Percentiles rank a stretch among this genome's conserved stretches.
Evolutionary conservation across 2,113 vertebrate genomes (phyloP).

Genomic region (Gasterosteus nipponicus): DNA sequence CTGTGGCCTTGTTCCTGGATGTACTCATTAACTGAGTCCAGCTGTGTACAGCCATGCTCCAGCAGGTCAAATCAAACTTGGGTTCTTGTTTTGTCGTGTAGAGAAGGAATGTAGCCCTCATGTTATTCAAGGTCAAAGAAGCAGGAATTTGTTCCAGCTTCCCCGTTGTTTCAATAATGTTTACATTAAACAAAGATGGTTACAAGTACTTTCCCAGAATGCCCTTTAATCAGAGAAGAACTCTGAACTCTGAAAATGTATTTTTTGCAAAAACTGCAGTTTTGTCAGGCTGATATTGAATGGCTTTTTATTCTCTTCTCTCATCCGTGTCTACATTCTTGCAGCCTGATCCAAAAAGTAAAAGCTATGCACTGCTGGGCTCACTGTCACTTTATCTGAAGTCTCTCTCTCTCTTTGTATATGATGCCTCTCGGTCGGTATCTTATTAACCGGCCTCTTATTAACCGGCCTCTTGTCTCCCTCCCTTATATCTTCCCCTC

Average conservation of each 20-base stretch:
- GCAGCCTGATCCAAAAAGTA: conserved; percentile 1
- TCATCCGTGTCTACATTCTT: conserved; percentile 3
- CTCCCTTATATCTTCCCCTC: conserved; percentile 1
- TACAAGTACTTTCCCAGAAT: neutral
- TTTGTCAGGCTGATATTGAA: neutral
- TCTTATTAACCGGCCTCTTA: conserved; percentile 48
- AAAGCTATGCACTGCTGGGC: conserved; percentile 35
- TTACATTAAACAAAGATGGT: neutral
- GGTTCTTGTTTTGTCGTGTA: conserved; percentile 15
- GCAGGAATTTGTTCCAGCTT: conserved; percentile 33
- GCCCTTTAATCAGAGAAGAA: neutral
- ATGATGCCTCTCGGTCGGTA: conserved; percentile 39
- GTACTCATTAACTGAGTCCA: conserved; percentile 54
- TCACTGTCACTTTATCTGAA: conserved; percentile 39
- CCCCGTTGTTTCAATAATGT: neutral
- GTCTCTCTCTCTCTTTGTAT: conserved; percentile 24
- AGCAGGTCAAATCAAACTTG: conserved; percentile 42
- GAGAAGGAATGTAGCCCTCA: conserved; percentile 19
- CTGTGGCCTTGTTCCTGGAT: neutral
- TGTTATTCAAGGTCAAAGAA: conserved; percentile 33
- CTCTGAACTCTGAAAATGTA: neutral
- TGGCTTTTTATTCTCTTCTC: neutral
- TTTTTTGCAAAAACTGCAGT: neutral
- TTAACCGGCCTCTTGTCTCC: conserved; percentile 37
- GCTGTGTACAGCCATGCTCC: conserved; percentile 46